A percentile compares a stretch with the other conserved stretches of the same genome.
phyloP scores from a whole-genome alignment of 2,113 vertebrate species.

The Heterochromis multidens region DNA sequence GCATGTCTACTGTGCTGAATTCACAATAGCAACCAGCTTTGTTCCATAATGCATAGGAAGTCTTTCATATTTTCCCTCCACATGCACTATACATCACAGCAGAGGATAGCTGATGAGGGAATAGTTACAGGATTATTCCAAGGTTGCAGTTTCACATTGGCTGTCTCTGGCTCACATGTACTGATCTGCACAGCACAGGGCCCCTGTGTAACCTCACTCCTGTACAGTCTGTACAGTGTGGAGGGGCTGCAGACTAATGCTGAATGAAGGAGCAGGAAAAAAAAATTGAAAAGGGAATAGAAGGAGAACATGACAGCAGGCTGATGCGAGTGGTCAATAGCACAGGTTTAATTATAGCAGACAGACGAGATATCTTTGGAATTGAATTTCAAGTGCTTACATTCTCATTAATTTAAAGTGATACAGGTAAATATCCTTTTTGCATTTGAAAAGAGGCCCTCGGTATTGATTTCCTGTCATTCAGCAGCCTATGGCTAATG shows the following conservation, averaged over 20 bases:
- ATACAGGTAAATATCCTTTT: conserved; percentile 52
- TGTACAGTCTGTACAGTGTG: background rate
- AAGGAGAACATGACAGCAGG: background rate
- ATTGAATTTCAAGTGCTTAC: conserved; percentile 33
- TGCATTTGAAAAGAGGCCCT: conserved; percentile 37
- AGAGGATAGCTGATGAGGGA: conserved; percentile 37
- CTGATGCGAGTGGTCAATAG: conserved; percentile 6
- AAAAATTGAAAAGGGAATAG: background rate
- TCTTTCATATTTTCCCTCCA: conserved; percentile 18
- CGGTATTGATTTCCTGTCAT: conserved; percentile 56
- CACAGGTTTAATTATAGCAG: conserved; percentile 26
- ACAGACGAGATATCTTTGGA: conserved; percentile 32
- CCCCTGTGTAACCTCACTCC: background rate
- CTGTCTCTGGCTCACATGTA: background rate
- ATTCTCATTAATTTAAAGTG: conserved; percentile 47
- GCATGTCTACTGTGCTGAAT: background rate
- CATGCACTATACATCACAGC: conserved; percentile 56
- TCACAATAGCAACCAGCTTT: conserved; percentile 40
- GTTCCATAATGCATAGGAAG: conserved; percentile 55
- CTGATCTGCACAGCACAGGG: background rate
- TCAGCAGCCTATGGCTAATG: conserved; percentile 33
- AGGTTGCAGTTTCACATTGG: conserved; percentile 29
- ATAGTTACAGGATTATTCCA: conserved; percentile 39
- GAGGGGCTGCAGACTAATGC: background rate
- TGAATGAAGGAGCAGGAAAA: background rate